Conservation (phyloP, 2,113 vertebrate species). For the rabbit (Oryctolagus cuniculus) region mOryCun1.1 NC_091432.1:227462001-227462500, state of each 20-base stretch:
- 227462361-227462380: slow-evolving; percentile 34
- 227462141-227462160: not conserved
- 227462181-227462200: slow-evolving; percentile 37
- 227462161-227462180: not conserved
- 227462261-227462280: not conserved
- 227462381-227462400: slow-evolving; percentile 5
- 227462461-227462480: not conserved
- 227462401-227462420: slow-evolving; percentile 15
- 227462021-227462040: not conserved
- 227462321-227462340: not conserved
- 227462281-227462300: slow-evolving; percentile 41
- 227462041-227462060: not conserved
- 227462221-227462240: not conserved
- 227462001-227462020: not conserved
- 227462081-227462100: not conserved
- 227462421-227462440: slow-evolving; percentile 59
- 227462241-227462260: not conserved
- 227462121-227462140: not conserved
- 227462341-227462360: slow-evolving; percentile 53
- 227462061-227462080: not conserved
- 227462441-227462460: slow-evolving; percentile 61
- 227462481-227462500: slow-evolving; percentile 19
- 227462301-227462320: not conserved
- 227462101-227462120: not conserved
- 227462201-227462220: not conserved